phyloP scores from a whole-genome alignment of 2,113 vertebrate species.

The Carassius carassius region DNA sequence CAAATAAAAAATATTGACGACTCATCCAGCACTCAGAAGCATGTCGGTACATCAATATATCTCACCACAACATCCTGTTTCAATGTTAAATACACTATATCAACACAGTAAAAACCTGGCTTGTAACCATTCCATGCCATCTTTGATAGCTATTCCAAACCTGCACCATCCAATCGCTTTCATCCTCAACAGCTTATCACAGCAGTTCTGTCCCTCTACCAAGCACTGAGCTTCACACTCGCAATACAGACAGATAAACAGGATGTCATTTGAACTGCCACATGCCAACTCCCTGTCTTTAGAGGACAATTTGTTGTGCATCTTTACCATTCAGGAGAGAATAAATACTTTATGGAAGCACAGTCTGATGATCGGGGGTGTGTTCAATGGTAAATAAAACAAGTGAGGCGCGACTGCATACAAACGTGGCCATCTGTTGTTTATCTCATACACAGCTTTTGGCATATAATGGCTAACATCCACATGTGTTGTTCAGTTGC shows the following conservation, averaged over 20 bases:
- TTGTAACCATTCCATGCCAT: neutral
- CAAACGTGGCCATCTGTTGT: constrained; percentile 59
- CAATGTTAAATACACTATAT: neutral
- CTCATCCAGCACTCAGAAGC: neutral
- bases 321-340: constrained; percentile 36
- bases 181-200: neutral
- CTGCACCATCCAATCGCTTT: neutral
- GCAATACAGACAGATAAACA: constrained; percentile 7
- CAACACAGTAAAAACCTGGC: neutral
- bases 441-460: constrained; percentile 41
- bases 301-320: constrained; percentile 51
- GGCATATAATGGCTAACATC: constrained; percentile 40
- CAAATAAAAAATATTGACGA: neutral
- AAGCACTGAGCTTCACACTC: neutral
- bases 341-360: constrained; percentile 50
- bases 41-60: neutral
- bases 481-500: constrained; percentile 38
- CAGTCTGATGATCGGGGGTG: constrained; percentile 41
- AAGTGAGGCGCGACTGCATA: constrained; percentile 47
- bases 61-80: neutral
- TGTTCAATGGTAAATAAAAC: constrained; percentile 56
- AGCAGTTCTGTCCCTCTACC: neutral
- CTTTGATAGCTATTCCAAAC: neutral
- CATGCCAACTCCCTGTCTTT: constrained; percentile 31
- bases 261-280: constrained; percentile 3